A percentile compares a stretch with the other conserved stretches of the same genome.
Evolutionary conservation across 1,140 invertebrate genomes (phyloP).

Genomic region (Anoplolepis gracilipes): DNA sequence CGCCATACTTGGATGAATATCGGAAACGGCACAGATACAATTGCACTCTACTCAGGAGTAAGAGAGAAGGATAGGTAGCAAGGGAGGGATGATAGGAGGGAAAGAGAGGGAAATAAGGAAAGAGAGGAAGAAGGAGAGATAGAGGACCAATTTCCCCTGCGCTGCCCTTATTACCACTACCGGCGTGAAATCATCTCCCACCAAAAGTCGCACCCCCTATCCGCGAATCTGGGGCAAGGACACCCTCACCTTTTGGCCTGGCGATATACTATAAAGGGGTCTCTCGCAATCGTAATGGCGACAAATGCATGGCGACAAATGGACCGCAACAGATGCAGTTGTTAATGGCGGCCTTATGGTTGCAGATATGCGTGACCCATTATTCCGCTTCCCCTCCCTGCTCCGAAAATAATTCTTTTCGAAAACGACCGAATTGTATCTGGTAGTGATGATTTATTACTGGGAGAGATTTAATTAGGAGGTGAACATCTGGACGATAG

Average conservation of each 20-base stretch:
- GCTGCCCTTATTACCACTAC: constrained; percentile 62
- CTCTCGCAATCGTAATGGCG: constrained; percentile 33
- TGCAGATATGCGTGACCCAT: not conserved
- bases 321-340: constrained; percentile 73
- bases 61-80: too few species aligned
- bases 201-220: constrained; percentile 41
- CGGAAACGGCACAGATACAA: not conserved
- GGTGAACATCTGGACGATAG: not conserved
- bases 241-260: constrained; percentile 65
- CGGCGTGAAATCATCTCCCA: constrained; percentile 36
- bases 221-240: constrained; percentile 79
- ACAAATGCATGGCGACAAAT: constrained; percentile 72
- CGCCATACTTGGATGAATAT: constrained; percentile 26
- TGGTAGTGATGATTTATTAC: constrained; percentile 23
- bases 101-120: not conserved
- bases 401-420: constrained; percentile 22
- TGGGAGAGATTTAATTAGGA: constrained; percentile 33
- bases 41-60: not conserved
- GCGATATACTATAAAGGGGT: constrained; percentile 55
- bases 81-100: not conserved
- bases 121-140: not conserved
- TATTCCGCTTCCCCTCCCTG: not conserved
- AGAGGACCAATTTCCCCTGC: constrained; percentile 61
- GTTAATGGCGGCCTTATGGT: constrained; percentile 61
- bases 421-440: not conserved